phyloP scores from a whole-genome alignment of 2,797 vertebrate genomes.

The Amblyraja radiata region DNA sequence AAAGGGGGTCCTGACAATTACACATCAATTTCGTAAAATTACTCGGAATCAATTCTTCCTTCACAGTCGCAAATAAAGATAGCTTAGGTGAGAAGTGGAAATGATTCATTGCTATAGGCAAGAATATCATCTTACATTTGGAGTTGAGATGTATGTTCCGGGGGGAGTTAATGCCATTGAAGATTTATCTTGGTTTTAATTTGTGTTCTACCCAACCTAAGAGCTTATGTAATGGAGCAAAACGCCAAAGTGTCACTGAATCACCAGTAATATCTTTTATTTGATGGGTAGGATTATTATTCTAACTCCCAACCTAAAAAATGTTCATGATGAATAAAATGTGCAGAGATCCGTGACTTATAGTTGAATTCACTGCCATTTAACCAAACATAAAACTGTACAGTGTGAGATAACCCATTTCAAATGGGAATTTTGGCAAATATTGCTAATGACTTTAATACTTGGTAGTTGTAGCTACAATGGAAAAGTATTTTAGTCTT shows the following conservation, averaged over 20 bases:
- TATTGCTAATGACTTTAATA: neutral
- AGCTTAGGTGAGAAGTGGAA: neutral
- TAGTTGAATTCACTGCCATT: neutral
- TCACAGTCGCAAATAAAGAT: neutral
- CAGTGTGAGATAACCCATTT: neutral
- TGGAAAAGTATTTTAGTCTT: neutral
- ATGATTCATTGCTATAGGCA: neutral
- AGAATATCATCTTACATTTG: neutral
- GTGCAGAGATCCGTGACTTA: neutral
- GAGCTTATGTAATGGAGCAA: neutral
- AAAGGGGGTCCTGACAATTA: neutral
- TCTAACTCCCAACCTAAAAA: neutral
- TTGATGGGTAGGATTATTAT: neutral
- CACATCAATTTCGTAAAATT: neutral
- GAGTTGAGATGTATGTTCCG: neutral
- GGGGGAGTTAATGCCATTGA: neutral
- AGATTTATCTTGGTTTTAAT: neutral
- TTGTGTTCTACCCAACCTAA: neutral
- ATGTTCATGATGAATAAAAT: neutral
- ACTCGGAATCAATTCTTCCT: neutral
- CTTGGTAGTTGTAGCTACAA: neutral
- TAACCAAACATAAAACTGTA: neutral
- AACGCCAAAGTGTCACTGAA: neutral
- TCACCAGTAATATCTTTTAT: neutral
- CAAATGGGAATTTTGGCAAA: neutral